Percentiles rank a stretch among this genome's conserved stretches.
Conservation (phyloP, 2,797 vertebrate species). For the Bufotes viridis region DNA sequence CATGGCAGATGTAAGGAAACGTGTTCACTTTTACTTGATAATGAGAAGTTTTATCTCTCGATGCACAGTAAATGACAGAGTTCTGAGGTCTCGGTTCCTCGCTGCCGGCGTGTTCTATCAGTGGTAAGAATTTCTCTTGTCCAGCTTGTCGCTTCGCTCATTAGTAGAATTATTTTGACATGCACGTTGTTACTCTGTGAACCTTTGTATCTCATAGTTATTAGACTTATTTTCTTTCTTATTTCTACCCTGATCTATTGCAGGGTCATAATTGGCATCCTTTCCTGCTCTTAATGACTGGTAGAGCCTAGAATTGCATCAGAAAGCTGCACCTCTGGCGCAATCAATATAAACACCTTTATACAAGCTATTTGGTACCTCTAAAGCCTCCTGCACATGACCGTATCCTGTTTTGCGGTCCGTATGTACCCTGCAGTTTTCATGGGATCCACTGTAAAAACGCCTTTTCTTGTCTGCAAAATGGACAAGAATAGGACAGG, state of each 20-base stretch:
- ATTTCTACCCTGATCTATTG: neutral
- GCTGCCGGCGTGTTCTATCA: neutral
- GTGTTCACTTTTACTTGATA: neutral
- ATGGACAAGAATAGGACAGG: too few relatives aligned
- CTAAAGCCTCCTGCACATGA: too few relatives aligned
- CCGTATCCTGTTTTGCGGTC: too few relatives aligned
- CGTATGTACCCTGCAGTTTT: too few relatives aligned
- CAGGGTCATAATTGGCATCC: neutral
- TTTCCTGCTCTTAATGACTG: neutral
- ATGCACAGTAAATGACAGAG: neutral
- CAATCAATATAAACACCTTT: neutral
- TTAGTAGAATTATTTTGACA: slow-evolving; percentile 14
- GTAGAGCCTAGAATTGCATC: neutral
- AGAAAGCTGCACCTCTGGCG: neutral
- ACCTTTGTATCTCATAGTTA: neutral
- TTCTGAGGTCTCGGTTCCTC: neutral
- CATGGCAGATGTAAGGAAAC: neutral
- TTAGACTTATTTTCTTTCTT: neutral
- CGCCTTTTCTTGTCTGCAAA: too few relatives aligned
- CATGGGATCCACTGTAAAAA: too few relatives aligned
- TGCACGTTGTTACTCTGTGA: neutral
- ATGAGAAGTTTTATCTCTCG: neutral
- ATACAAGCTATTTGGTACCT: neutral
- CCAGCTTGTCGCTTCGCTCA: neutral
- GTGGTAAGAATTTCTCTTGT: neutral